A percentile compares a stretch with the other conserved stretches of the same genome.
These are phyloP conservation scores for Hippocampus mohnikei DNA, from an alignment of 2,113 vertebrate species.

Conservation along the genomic window DNA sequence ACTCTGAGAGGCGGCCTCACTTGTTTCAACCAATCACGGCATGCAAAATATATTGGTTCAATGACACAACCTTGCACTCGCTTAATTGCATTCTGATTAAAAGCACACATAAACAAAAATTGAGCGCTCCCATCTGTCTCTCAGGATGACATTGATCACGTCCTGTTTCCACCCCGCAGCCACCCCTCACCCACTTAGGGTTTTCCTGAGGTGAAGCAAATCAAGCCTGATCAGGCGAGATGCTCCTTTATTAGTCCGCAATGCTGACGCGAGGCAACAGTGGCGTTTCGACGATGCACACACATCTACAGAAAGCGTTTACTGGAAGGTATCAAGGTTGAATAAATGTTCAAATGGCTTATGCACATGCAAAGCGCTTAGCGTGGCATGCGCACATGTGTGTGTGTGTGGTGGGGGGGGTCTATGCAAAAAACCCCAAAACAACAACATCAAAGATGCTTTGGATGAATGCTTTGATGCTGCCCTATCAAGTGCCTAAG, in stretches of 20 bases:
- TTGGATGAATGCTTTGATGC: neutral
- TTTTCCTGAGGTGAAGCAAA: constrained; percentile 50
- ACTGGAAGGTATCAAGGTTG: neutral
- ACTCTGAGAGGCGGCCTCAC: neutral
- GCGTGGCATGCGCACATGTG: neutral
- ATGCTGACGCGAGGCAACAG: constrained; percentile 28
- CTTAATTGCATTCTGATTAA: neutral
- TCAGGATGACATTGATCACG: constrained; percentile 54
- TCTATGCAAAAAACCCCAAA: neutral
- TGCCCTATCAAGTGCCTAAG: neutral
- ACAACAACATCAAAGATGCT: neutral
- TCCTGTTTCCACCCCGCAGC: neutral
- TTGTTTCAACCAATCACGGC: neutral
- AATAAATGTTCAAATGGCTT: neutral
- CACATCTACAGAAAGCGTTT: constrained; percentile 8
- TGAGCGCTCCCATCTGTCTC: neutral
- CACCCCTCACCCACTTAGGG: constrained; percentile 28
- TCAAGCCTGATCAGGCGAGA: constrained; percentile 47
- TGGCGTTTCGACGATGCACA: constrained; percentile 18
- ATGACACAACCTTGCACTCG: neutral
- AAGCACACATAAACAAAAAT: neutral
- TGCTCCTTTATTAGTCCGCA: constrained; percentile 49
- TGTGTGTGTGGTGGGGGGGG: neutral
- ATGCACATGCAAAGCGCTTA: neutral
- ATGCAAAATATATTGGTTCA: neutral